A percentile compares a stretch with the other conserved stretches of the same genome.
These are phyloP conservation scores for Epistrophella euchroma DNA, from an alignment of 2,888 invertebrate genomes.

Conservation along the genomic window DNA sequence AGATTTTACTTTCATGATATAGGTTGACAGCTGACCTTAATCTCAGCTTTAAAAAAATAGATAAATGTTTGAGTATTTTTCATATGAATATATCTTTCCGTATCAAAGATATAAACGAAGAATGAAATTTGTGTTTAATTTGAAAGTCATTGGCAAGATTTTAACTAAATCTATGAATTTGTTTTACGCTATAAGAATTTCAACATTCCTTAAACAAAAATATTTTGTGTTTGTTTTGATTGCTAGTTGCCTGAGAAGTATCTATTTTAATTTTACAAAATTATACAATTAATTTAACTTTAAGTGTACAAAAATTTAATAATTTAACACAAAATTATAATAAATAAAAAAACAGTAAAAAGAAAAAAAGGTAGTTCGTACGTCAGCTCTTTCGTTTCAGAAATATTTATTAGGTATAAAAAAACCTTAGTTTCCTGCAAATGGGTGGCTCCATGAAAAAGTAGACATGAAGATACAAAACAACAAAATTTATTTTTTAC, in stretches of 20 bases:
- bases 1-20: background rate
- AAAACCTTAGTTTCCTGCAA: no score
- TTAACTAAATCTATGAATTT: background rate
- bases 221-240: background rate
- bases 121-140: background rate
- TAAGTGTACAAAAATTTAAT: background rate
- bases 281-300: no score
- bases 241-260: no score
- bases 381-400: background rate
- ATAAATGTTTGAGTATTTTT: background rate
- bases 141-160: background rate
- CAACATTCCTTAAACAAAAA: background rate
- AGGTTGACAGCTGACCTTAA: conserved; percentile 17
- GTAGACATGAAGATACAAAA: no score
- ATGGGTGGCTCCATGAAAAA: no score
- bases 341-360: background rate
- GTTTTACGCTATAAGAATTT: background rate
- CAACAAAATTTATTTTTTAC: no score
- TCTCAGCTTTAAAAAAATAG: background rate
- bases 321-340: background rate
- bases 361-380: background rate
- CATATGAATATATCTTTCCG: background rate
- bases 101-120: background rate
- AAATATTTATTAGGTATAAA: no score
- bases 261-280: no score